Evolutionary conservation across 2,888 invertebrate species (phyloP), one percentile per base, ranked within the genome.

Genomic region (Synergus gifuensis): DNA sequence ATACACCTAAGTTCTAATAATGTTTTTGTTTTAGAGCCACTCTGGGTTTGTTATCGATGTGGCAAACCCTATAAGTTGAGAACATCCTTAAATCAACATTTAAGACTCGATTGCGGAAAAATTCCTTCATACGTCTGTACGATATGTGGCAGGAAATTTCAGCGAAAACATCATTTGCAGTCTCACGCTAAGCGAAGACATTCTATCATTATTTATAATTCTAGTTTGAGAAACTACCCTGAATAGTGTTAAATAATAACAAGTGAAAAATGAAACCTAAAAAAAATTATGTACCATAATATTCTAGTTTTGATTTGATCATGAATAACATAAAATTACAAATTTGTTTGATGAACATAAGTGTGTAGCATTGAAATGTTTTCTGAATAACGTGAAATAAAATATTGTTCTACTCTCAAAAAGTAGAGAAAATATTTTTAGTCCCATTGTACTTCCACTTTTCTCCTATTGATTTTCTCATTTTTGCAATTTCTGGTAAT

Each of bases 81-180:
- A 40, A 92, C 92, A 5, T 93, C 92, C 2, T 84, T 93, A 42
- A 92, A 90, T 54, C 91, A 93, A 22, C 93, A 93, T 84, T 89
- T 92, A 58, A 89, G 93, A 44, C 90, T 93, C 46, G 93, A 93
- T 76, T 93, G 93, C 81, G 92, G 92, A 1, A 91, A 92, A 40
- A 81, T 89, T 14, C 93, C 92, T 0, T 88, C 89, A 78, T 92
- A 91, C 83, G 86, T 90, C 42, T 93, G 93, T 84, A 88, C 91
- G 0, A 88, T 91, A 9, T 93, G 93, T 84, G 89, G 90, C 12
- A 90, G 92, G 78, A 87, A 91, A 81, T 93, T 93, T 85, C 92
- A 92, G 77, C 93, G 93, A 81, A 92, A 91, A 83, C 92, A 92
- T 82, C 92, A 92, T 12, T 86, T 93, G 62, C 92, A 87, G 69